A percentile compares a stretch with the other conserved stretches of the same genome.
phyloP scores from a whole-genome alignment of 1,140 invertebrate genomes.

The Telenomus remus region DNA sequence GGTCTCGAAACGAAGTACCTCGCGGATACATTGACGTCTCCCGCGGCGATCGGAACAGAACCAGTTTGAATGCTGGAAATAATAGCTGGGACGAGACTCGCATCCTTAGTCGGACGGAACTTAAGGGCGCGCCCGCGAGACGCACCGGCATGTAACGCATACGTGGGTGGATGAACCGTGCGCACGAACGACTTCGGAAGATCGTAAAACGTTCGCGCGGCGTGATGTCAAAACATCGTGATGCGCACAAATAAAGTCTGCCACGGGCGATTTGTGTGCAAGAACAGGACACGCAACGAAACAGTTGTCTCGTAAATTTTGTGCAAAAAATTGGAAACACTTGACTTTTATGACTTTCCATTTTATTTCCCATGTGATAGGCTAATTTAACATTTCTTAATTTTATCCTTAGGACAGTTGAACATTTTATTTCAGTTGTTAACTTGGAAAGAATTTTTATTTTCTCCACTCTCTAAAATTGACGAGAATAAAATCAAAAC shows the following conservation, averaged over 20 bases:
- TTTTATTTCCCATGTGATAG: too few species aligned
- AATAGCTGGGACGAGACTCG: slow-evolving; percentile 44
- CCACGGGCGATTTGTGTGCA: slow-evolving; percentile 21
- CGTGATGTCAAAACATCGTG: slow-evolving; percentile 43
- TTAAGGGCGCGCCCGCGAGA: slow-evolving; percentile 48
- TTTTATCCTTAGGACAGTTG: too few species aligned
- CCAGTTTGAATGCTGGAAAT: slow-evolving; percentile 49
- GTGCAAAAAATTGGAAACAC: slow-evolving; percentile 15
- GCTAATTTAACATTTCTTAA: too few species aligned
- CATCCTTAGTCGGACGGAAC: slow-evolving; percentile 44
- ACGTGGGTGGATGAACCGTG: slow-evolving; percentile 54
- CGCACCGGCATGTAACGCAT: slow-evolving; percentile 20
- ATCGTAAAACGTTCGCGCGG: slow-evolving; percentile 49
- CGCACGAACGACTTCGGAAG: slow-evolving; percentile 45
- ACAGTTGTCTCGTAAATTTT: slow-evolving; percentile 39
- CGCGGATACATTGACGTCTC: slow-evolving; percentile 49
- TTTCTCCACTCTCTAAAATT: too few species aligned
- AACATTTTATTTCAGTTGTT: too few species aligned
- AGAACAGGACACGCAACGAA: slow-evolving; percentile 8
- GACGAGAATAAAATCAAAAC: too few species aligned
- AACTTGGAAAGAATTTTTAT: too few species aligned
- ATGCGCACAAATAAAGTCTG: slow-evolving; percentile 40
- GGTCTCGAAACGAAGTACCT: slow-evolving; percentile 15
- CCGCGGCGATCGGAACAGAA: slow-evolving; percentile 60
- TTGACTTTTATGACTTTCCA: slow-evolving; percentile 3